Base-by-base conservation (phyloP, 2,888 invertebrate genomes). In the Pherbina coryleti region DNA sequence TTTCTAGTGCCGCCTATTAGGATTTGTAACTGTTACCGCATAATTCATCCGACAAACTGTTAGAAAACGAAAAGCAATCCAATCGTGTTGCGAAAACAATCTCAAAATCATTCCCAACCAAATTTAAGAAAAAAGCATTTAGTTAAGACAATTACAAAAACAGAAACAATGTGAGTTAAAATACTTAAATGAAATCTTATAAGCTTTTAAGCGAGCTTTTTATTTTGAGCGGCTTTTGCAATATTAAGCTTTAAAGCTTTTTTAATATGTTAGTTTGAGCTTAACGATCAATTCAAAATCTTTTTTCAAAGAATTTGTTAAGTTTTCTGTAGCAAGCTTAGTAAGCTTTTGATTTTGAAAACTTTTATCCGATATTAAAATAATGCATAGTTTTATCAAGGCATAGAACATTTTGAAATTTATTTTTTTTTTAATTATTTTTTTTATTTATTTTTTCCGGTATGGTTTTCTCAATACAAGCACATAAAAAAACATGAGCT, bases 1-100 rank as follows among this genome's bases (percentile, higher is more conserved):
- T 85, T 90, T 89, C 89, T 90, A 89, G 89, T 89, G 89, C 89
- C 89, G 88, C 90, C 87, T 90, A 89, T 88, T 89, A 89, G 90
- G 89, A 90, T 89, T 86, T 88, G 87, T 88, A 87, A 87, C 89
- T 88, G 88, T 88, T 86, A 86, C 87, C 84, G 86, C 88, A 88
- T 86, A 85, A 86, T 86, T 85, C 86, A 88, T 83, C 85, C 87
- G 78, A 84, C 81, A 85, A 87, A 82, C 83, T 86, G 82, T 81
- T 86, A 85, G 76, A 78, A 81, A 80, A 77, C 74, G 81, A 83
- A 83, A 79, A 78, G 37, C 75, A 79, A 80, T 78, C 77, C 79
- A 79, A 80, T 31, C 75, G 64, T 44, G 73, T 74, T 67, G 67
- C 57, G 66, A 60, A 60, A 55, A 74, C 70, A 72, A 75, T 57